These are phyloP conservation scores for Pantherophis vulpinus DNA, from an alignment of 2,797 vertebrate species.

Conservation along the genomic window DNA sequence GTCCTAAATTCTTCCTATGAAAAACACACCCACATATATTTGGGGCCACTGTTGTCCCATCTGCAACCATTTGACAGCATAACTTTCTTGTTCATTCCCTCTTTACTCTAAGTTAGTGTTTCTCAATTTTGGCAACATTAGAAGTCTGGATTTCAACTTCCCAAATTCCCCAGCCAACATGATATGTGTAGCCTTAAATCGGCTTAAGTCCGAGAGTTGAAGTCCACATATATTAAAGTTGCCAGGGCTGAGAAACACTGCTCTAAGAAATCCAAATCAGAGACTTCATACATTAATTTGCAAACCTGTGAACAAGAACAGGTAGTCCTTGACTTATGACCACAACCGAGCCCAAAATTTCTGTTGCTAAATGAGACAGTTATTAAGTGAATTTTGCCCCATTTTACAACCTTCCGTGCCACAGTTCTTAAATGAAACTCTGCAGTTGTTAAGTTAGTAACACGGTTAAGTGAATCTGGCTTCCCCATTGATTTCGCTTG, in stretches of 20 bases:
- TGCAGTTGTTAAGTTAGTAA: background rate
- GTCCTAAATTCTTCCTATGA: background rate
- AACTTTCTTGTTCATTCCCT: background rate
- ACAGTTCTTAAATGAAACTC: background rate
- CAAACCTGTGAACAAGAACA: background rate
- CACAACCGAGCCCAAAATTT: background rate
- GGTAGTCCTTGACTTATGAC: background rate
- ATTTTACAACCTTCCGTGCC: no score
- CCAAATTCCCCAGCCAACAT: background rate
- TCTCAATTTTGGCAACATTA: background rate
- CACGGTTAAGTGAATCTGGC: background rate
- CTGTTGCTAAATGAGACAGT: background rate
- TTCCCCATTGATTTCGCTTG: background rate
- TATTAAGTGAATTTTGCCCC: background rate
- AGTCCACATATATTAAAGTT: background rate
- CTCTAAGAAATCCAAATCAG: background rate
- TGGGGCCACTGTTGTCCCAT: background rate
- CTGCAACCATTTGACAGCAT: background rate
- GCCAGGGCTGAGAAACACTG: background rate
- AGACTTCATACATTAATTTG: background rate
- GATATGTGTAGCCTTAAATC: background rate
- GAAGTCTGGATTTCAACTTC: background rate
- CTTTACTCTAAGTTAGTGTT: background rate
- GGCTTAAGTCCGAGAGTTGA: background rate
- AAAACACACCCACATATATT: background rate